A percentile compares a stretch with the other conserved stretches of the same genome.
Evolutionary conservation across 2,797 vertebrate genomes (phyloP).

Genomic region (Chaetodon trifasciatus): DNA sequence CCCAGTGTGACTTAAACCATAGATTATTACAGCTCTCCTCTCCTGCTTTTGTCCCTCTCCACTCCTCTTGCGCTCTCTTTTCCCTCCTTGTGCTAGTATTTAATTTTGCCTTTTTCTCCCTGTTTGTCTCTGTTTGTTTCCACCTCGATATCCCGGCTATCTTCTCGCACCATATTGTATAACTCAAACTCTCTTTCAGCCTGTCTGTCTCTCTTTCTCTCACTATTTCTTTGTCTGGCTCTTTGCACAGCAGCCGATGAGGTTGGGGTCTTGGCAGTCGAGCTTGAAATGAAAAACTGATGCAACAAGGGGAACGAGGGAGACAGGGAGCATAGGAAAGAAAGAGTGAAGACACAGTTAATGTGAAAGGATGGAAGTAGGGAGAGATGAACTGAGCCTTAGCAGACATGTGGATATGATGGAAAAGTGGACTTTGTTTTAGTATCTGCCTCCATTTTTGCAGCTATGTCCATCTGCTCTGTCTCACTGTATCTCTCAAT

Average conservation of each 20-base stretch:
- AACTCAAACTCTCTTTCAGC: constrained; percentile 30
- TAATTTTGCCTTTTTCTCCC: neutral
- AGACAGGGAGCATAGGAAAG: constrained; percentile 39
- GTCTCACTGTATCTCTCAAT: constrained; percentile 32
- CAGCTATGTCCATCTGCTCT: constrained; percentile 49
- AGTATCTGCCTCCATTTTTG: constrained; percentile 36
- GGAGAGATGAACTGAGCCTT: constrained; percentile 40
- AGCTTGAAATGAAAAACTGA: constrained; percentile 82
- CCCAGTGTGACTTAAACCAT: constrained; percentile 44
- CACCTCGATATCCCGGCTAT: neutral
- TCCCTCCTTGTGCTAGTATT: constrained; percentile 7
- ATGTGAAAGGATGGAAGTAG: constrained; percentile 33
- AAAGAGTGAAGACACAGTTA: constrained; percentile 51
- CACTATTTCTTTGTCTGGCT: constrained; percentile 49
- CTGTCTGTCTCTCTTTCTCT: constrained; percentile 28
- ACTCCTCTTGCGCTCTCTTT: neutral
- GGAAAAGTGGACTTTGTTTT: constrained; percentile 40
- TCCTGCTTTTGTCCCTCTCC: constrained; percentile 4
- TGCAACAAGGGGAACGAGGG: constrained; percentile 56
- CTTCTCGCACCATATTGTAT: constrained; percentile 3
- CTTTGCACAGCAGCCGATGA: constrained; percentile 59
- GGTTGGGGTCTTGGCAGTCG: constrained; percentile 63
- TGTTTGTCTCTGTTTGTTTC: constrained; percentile 24
- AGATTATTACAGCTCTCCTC: constrained; percentile 40
- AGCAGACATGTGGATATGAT: constrained; percentile 45